Percentiles rank a stretch among this genome's conserved stretches.
phyloP scores from a whole-genome alignment of 2,888 invertebrate genomes.

The Himalopsyche kuldschensis region DNA sequence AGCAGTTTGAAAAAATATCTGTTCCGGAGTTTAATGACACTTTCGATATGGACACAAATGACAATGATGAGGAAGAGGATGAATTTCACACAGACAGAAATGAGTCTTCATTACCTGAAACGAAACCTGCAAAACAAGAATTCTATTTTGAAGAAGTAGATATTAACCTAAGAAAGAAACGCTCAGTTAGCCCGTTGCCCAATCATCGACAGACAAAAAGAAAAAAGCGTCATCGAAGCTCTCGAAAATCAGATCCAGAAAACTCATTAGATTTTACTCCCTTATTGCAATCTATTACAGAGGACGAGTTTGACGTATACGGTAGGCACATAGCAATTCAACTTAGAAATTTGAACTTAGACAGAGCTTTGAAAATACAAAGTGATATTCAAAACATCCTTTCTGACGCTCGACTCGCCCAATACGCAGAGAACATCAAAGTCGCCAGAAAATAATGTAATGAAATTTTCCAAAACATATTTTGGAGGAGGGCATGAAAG shows the following conservation, averaged over 20 bases:
- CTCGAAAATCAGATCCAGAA: background rate
- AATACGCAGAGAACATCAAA: background rate
- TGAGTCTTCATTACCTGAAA: background rate
- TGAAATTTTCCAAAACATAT: too few species aligned
- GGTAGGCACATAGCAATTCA: conserved; percentile 55
- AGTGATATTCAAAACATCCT: conserved; percentile 52
- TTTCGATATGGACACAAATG: background rate
- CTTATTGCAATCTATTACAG: conserved; percentile 32
- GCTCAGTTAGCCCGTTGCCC: background rate
- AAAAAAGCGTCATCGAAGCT: background rate
- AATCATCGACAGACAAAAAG: background rate
- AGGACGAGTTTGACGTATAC: conserved; percentile 57
- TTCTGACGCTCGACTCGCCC: conserved; percentile 50
- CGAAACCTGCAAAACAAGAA: background rate
- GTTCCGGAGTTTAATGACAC: background rate
- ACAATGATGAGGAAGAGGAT: background rate
- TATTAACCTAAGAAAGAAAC: background rate
- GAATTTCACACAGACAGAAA: background rate
- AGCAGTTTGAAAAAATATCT: background rate
- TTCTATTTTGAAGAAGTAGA: background rate
- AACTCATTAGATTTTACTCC: background rate
- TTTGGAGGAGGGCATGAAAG: too few species aligned
- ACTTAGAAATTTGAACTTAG: conserved; percentile 51
- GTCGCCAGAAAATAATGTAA: background rate
- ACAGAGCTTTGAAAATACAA: conserved; percentile 51